Conservation (phyloP, 2,113 vertebrate genomes). For the Otolemur garnettii region DNA sequence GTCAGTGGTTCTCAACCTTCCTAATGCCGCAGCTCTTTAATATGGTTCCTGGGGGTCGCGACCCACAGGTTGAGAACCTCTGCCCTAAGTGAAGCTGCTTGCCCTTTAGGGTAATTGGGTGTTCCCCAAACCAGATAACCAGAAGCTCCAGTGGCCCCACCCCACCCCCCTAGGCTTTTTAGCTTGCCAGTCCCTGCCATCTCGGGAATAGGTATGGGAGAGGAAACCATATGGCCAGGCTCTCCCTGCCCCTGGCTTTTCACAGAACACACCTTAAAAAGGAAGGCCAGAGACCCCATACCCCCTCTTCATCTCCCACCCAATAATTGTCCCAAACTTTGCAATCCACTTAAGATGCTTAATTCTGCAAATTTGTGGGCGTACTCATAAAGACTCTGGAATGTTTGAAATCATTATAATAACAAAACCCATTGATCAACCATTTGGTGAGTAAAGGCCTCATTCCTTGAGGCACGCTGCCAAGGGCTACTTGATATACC, state of each 20-base stretch:
- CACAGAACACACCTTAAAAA: constrained; percentile 24
- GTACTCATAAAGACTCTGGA: not conserved
- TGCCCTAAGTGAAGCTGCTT: constrained; percentile 4
- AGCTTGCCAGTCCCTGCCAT: not conserved
- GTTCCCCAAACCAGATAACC: constrained; percentile 17
- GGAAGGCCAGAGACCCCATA: not conserved
- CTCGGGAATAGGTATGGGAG: not conserved
- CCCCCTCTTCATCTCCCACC: not conserved
- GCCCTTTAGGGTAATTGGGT: not conserved
- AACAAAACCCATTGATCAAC: not conserved
- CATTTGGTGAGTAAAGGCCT: not conserved
- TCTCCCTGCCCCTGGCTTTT: not conserved
- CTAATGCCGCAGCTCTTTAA: too few relatives aligned
- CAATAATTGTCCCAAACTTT: not conserved
- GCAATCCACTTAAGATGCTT: not conserved
- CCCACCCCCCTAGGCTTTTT: not conserved
- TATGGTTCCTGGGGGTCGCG: too few relatives aligned
- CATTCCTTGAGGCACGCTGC: not conserved
- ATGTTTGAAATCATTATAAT: constrained; percentile 20
- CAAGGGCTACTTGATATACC: not conserved
- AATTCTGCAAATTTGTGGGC: not conserved
- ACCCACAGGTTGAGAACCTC: too few relatives aligned
- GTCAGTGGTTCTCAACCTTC: not conserved
- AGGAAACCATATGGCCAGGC: not conserved
- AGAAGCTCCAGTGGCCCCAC: not conserved